Conservation (phyloP, 2,888 invertebrate species). For the Drosophila anomalata region DNA sequence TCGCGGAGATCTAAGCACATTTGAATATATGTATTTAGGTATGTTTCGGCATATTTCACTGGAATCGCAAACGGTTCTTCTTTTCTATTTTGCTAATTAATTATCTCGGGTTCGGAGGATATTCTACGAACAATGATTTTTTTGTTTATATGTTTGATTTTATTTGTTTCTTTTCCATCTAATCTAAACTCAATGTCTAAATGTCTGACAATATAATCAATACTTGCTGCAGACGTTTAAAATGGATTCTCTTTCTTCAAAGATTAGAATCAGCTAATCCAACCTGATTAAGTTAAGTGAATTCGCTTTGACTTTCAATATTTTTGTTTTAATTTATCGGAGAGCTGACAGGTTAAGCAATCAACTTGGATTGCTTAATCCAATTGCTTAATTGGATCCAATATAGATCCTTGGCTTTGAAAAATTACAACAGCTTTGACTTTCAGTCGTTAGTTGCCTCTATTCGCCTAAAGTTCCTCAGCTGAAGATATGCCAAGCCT, state of each 20-base stretch:
- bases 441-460: conserved; percentile 1
- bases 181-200: background rate
- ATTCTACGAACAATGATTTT: background rate
- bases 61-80: background rate
- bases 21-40: background rate
- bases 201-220: background rate
- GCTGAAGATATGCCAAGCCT: background rate
- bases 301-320: background rate
- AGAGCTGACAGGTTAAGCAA: background rate
- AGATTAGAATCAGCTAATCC: background rate
- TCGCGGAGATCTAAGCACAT: conserved; percentile 4
- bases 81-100: background rate
- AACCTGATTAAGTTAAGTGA: conserved; percentile 20
- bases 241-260: background rate
- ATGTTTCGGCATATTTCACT: background rate
- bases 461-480: background rate
- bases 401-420: background rate
- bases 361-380: no score
- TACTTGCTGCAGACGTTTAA: background rate
- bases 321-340: background rate
- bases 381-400: background rate
- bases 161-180: background rate
- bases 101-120: background rate
- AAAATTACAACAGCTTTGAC: background rate
- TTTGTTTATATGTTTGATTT: background rate